These are phyloP conservation scores for Tricholauxania praeusta DNA, from an alignment of 2,888 invertebrate species.

Conservation along the genomic window DNA sequence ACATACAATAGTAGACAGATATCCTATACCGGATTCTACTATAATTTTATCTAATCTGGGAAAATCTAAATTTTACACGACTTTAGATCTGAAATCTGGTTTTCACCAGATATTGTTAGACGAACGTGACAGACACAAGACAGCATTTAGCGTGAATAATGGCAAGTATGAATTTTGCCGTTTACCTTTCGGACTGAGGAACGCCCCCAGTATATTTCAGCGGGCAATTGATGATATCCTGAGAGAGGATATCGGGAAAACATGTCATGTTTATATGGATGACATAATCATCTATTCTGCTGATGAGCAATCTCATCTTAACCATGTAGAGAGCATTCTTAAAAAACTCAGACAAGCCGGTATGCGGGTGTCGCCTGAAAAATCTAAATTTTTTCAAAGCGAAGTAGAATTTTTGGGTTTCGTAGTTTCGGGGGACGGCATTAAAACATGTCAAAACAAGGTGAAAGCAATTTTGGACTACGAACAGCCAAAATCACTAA, in stretches of 20 bases:
- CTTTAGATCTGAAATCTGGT: constrained; percentile 32
- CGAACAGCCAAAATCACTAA: constrained; percentile 33
- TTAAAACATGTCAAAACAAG: constrained; percentile 39
- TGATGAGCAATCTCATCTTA: constrained; percentile 11
- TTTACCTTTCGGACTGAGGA: constrained; percentile 23
- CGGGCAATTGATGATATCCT: constrained; percentile 39
- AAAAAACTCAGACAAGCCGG: constrained; percentile 14
- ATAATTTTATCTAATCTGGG: constrained; percentile 28
- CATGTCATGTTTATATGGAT: constrained; percentile 35
- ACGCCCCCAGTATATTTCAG: constrained; percentile 39
- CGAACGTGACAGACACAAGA: constrained; percentile 37
- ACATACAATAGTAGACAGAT: not conserved
- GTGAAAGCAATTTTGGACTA: constrained; percentile 37
- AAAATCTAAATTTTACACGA: constrained; percentile 30
- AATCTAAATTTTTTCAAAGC: constrained; percentile 31
- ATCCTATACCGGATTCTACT: constrained; percentile 20
- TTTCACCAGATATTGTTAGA: constrained; percentile 32
- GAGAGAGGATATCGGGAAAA: constrained; percentile 36
- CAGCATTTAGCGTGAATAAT: constrained; percentile 28
- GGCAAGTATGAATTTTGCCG: constrained; percentile 41
- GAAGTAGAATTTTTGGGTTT: constrained; percentile 40
- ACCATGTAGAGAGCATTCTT: not conserved
- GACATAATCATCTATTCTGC: constrained; percentile 24
- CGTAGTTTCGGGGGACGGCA: constrained; percentile 35
- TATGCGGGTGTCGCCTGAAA: constrained; percentile 34